Conservation (phyloP, 1,140 invertebrate genomes). For the Anthonomus grandis region DNA sequence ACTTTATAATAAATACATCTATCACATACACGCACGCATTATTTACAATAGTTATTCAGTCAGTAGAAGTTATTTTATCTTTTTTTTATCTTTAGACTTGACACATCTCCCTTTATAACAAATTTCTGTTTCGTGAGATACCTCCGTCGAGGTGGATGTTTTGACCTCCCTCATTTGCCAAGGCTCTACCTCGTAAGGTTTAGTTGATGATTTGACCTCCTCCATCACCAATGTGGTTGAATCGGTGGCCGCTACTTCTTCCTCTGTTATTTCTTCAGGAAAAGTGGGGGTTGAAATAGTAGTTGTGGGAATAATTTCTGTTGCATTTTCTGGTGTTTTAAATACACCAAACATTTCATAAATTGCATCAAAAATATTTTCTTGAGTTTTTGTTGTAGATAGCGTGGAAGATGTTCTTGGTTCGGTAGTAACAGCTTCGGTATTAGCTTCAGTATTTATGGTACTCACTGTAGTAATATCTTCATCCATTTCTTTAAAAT, state of each 20-base stretch:
- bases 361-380: conserved; percentile 46
- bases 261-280: conserved; percentile 37
- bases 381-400: conserved; percentile 34
- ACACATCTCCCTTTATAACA: conserved; percentile 80
- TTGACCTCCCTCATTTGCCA: conserved; percentile 55
- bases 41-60: too few species aligned
- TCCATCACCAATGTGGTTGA: background rate
- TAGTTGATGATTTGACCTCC: background rate
- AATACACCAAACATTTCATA: conserved; percentile 45
- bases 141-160: conserved; percentile 74
- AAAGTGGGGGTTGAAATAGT: conserved; percentile 27
- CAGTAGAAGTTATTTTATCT: background rate
- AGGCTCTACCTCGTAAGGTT: conserved; percentile 49
- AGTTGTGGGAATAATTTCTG: conserved; percentile 20
- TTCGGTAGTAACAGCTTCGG: conserved; percentile 2
- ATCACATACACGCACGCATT: too few species aligned
- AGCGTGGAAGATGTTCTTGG: conserved; percentile 26
- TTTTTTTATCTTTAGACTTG: conserved; percentile 58
- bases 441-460: conserved; percentile 9
- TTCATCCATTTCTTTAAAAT: background rate
- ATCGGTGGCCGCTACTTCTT: conserved; percentile 13
- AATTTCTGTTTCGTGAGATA: conserved; percentile 82
- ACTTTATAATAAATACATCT: too few species aligned
- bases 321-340: conserved; percentile 1
- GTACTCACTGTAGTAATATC: background rate